These are phyloP conservation scores for Ochlodes sylvanus DNA, from an alignment of 2,888 invertebrate species.

Conservation along the genomic window DNA sequence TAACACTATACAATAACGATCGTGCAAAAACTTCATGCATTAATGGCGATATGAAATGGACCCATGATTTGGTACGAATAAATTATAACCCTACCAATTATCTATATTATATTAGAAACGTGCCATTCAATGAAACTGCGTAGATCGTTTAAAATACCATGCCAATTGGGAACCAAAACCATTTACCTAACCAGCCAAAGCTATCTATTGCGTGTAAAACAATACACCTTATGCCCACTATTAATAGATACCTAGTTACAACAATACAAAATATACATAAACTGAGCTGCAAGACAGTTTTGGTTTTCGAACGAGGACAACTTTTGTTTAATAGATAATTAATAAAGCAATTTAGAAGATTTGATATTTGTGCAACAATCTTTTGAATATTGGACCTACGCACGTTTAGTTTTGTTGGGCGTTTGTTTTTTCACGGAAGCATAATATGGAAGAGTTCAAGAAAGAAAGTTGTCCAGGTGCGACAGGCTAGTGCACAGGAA, in stretches of 20 bases:
- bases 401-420: background rate
- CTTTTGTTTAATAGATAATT: slow-evolving; percentile 41
- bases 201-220: slow-evolving; percentile 57
- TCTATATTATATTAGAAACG: slow-evolving; percentile 47
- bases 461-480: slow-evolving; percentile 52
- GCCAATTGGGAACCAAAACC: slow-evolving; percentile 66
- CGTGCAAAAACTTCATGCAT: slow-evolving; percentile 53
- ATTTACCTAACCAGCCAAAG: slow-evolving; percentile 70
- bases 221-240: slow-evolving; percentile 53
- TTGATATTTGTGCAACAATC: background rate
- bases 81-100: slow-evolving; percentile 47
- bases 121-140: slow-evolving; percentile 54
- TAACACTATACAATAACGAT: slow-evolving; percentile 41
- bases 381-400: background rate
- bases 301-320: slow-evolving; percentile 52
- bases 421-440: background rate
- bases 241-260: slow-evolving; percentile 44
- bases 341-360: background rate
- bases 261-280: slow-evolving; percentile 49
- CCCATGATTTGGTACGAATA: slow-evolving; percentile 49
- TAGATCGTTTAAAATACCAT: slow-evolving; percentile 52
- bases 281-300: slow-evolving; percentile 50
- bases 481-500: slow-evolving; percentile 47
- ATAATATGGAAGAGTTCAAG: slow-evolving; percentile 13
- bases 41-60: slow-evolving; percentile 53